Evolutionary conservation across 2,888 invertebrate genomes (phyloP), one percentile per base, ranked within the genome.

Genomic region (Tachystola acroxantha): DNA sequence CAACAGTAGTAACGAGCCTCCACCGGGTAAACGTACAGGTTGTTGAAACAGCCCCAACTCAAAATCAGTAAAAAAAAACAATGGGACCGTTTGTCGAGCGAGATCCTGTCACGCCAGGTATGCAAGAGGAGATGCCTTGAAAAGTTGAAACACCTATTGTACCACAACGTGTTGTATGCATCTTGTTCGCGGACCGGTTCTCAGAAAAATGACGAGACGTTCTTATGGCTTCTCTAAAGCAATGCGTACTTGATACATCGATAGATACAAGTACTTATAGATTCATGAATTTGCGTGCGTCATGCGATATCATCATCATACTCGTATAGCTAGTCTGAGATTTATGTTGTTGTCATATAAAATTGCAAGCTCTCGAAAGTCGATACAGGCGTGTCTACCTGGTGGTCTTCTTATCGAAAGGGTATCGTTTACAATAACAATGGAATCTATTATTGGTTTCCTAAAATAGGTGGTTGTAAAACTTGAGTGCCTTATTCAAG

Each of bases 191-290:
- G 46, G 65, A 77, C 75, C 76, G 76, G 77, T 81, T 80, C 72
- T 70, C 51, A 61, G 74, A 76, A 81, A 70, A 66, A 65, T 72
- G 64, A 77, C 70, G 62, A 63, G 64, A 66, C 69, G 69, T 76
- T 74, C 64, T 57, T 65, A 58, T 45, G 56, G 63, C 49, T 55
- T 56, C 45, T 45, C 46, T 20, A 26, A 11, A 36, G 30, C 12
- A 36, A 36, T 34, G 30, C 12, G 34, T 22, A 42, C 32, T 36
- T 40, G 34, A 39, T 39, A 25, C 24, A 24, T 39, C 16, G 48
- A 53, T 55, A 50, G 20, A 9, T n/a, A 16, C 16, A 16, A 16
- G 16, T 6, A 16, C 16, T 14, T 16, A 27, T 32, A 14, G 16
- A 7, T 27, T 10, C 33, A 27, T 27, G 26, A 36, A 36, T 40